Evolutionary conservation across 2,888 invertebrate genomes (phyloP), one percentile per base, ranked within the genome.

Genomic region (Pheosia gnoma): DNA sequence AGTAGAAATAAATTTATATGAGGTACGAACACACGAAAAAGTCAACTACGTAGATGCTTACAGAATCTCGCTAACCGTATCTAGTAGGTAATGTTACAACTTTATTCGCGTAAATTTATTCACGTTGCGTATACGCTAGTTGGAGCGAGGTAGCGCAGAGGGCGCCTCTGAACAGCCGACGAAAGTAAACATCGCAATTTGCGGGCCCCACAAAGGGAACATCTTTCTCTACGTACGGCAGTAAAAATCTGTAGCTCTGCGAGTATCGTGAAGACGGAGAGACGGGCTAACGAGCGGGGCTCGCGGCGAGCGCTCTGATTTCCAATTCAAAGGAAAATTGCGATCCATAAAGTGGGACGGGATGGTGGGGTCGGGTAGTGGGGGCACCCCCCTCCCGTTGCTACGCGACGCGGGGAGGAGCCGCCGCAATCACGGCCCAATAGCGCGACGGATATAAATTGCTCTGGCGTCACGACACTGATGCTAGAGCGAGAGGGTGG

Each of bases 341-440:
- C 94, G 92, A 93, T 94, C 92, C 90, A 91, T 91, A 91, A 90
- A 89, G 87, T 84, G 87, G 88, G 86, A 78, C 71, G 83, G 83
- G 85, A 76, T 72, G 75, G 74, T 73, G 75, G 83, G 81, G 73
- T 75, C 72, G 71, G 60, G 66, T 72, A 74, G 80, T 81, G 84
- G 85, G 81, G 73, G 69, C 84, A 86, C 88, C 67, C 74, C 74
- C 93, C 90, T 88, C 85, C 88, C 93, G 95, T 95, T 92, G 94
- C 94, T 93, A 94, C 89, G 94, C 90, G 93, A 95, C 95, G 95
- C 94, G 93, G 95, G 95, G 95, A 94, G 95, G 94, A 94, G 94
- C 86, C 92, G 87, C 93, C 84, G 88, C 90, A 94, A 94, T 94
- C 94, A 93, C 93, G 91, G 94, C 92, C 93, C 94, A 94, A 94